Percentiles rank a stretch among this genome's conserved stretches.
Conservation (phyloP, 37 sponge, comb jelly and placozoan genomes). For the Beroe ovata region DNA sequence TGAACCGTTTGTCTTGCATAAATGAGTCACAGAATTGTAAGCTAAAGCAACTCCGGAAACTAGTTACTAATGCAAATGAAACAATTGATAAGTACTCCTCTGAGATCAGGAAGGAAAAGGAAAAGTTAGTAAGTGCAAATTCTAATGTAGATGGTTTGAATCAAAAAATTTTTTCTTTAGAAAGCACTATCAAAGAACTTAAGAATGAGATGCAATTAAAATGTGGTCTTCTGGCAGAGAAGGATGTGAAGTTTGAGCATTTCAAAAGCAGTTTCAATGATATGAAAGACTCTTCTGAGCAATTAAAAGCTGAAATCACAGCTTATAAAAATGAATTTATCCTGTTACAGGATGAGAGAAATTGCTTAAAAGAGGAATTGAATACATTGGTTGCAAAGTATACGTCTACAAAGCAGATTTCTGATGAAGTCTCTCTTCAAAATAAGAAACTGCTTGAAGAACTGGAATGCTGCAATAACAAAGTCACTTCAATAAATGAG, state of each 20-base stretch:
- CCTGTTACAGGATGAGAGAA: neutral
- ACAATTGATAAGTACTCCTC: neutral
- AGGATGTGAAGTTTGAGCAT: slow-evolving; percentile 6
- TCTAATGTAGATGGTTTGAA: neutral
- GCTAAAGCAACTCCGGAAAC: slow-evolving; percentile 4
- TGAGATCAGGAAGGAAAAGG: neutral
- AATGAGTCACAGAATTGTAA: slow-evolving; percentile 46
- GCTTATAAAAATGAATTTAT: neutral
- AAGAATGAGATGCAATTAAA: neutral
- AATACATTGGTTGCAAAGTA: neutral
- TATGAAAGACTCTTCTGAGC: neutral
- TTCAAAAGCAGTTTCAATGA: neutral
- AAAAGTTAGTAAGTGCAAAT: slow-evolving; percentile 19
- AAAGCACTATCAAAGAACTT: slow-evolving; percentile 7
- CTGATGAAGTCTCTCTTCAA: neutral
- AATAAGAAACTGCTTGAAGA: slow-evolving; percentile 21
- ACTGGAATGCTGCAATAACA: neutral
- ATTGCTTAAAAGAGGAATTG: neutral
- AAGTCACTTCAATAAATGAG: neutral
- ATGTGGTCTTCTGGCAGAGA: neutral
- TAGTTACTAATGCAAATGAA: neutral
- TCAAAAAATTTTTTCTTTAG: neutral
- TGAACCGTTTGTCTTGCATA: neutral
- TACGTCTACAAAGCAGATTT: neutral
- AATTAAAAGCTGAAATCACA: neutral